Conservation (phyloP, 2,888 invertebrate species). For the Apotomis capreana region DNA sequence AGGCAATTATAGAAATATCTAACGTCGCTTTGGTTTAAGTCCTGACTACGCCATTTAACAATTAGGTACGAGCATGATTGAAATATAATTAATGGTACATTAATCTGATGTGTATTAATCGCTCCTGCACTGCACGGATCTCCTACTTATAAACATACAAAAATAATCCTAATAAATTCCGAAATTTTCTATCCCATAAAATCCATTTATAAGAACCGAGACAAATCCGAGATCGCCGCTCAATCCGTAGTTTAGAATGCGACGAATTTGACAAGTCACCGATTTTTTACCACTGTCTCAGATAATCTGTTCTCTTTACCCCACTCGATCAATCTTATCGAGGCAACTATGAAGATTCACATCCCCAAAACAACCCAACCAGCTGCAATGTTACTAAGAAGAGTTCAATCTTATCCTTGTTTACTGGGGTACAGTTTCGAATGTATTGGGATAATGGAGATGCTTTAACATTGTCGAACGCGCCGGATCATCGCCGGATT, state of each 20-base stretch:
- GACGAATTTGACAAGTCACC: slow-evolving; percentile 82
- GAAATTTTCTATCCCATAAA: slow-evolving; percentile 43
- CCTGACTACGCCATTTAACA: too few species aligned
- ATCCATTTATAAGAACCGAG: slow-evolving; percentile 57
- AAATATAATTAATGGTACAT: too few species aligned
- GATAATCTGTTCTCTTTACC: slow-evolving; percentile 81
- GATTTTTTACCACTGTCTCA: slow-evolving; percentile 75
- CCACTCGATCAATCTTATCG: slow-evolving; percentile 84
- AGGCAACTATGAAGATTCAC: slow-evolving; percentile 63
- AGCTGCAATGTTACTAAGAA: background rate
- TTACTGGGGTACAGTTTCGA: slow-evolving; percentile 43
- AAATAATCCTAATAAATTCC: slow-evolving; percentile 20
- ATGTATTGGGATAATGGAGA: slow-evolving; percentile 55
- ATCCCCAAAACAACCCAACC: slow-evolving; percentile 52
- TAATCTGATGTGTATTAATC: too few species aligned
- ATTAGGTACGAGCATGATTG: too few species aligned
- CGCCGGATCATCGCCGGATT: slow-evolving; percentile 82
- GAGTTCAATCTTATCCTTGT: slow-evolving; percentile 47
- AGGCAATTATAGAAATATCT: too few species aligned
- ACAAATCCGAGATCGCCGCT: slow-evolving; percentile 61
- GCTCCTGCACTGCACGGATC: background rate
- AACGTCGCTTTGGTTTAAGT: too few species aligned
- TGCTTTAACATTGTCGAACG: slow-evolving; percentile 65
- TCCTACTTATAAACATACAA: background rate
- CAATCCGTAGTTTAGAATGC: slow-evolving; percentile 73